phyloP scores from a whole-genome alignment of 2,797 vertebrate genomes.

The Allochrocebus solatus region DNA sequence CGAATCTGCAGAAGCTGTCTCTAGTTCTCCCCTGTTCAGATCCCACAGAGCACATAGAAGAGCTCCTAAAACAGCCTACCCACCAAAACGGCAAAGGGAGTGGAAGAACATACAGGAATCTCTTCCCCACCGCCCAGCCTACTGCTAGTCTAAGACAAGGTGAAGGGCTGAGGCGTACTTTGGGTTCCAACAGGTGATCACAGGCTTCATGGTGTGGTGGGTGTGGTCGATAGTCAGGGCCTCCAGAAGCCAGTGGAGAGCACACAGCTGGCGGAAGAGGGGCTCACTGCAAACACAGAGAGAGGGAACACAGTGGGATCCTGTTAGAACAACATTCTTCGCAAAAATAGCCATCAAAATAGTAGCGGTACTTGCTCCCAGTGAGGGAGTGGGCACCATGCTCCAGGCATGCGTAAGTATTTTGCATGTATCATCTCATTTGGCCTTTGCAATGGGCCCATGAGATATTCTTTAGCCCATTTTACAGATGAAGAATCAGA shows the following conservation, averaged over 20 bases:
- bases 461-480: background rate
- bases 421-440: background rate
- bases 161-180: slow-evolving; percentile 70
- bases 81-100: background rate
- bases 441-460: background rate
- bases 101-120: fast-evolving
- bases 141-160: background rate
- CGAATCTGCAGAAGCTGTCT: background rate
- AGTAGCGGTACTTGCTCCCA: background rate
- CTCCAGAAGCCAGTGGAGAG: slow-evolving; percentile 88
- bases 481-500: background rate
- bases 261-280: slow-evolving; percentile 87
- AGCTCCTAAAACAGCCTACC: background rate
- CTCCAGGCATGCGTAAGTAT: fast-evolving
- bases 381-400: background rate
- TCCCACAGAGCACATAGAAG: background rate
- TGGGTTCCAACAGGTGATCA: slow-evolving; percentile 85
- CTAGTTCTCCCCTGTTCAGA: background rate
- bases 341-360: fast-evolving
- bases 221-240: slow-evolving; percentile 82
- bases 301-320: background rate
- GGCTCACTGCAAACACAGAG: slow-evolving; percentile 78
- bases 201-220: slow-evolving; percentile 71
- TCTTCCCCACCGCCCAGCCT: fast-evolving
- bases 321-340: background rate